Percentiles rank a stretch among this genome's conserved stretches.
These are phyloP conservation scores for Gryllus bimaculatus DNA, from an alignment of 1,140 invertebrate genomes.

Conservation along the genomic window DNA sequence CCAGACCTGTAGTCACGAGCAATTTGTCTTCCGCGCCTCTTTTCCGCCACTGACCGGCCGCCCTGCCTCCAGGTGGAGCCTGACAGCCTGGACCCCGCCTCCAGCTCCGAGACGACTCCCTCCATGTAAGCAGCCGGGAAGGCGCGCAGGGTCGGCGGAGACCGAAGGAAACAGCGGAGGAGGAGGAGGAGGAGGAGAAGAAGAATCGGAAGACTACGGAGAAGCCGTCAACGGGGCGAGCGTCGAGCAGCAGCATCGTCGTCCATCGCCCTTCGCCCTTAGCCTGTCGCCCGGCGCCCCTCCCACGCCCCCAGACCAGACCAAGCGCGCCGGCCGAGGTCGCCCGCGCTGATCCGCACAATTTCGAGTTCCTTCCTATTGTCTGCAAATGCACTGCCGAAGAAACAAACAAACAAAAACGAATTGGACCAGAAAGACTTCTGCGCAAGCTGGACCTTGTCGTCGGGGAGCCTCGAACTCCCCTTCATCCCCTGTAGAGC, in stretches of 20 bases:
- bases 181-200: neutral
- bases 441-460: neutral
- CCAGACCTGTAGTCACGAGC: too few species aligned
- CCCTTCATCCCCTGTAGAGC: too few species aligned
- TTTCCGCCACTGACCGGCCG: too few species aligned
- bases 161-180: too few species aligned
- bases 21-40: too few species aligned
- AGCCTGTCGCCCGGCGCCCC: too few species aligned
- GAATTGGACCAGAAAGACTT: neutral
- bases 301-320: too few species aligned
- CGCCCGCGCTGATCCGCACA: neutral
- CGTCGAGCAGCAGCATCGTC: too few species aligned
- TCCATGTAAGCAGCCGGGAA: neutral
- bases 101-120: neutral
- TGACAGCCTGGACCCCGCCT: neutral
- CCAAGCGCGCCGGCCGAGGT: neutral
- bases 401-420: neutral
- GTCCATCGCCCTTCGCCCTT: neutral
- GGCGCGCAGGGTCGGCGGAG: too few species aligned
- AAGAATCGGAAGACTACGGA: too few species aligned
- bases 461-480: neutral
- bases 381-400: neutral
- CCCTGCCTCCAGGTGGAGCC: neutral
- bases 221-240: too few species aligned
- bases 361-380: neutral